Base-by-base conservation (phyloP, 1,140 invertebrate species). In the Aphaenogaster floridana region DNA sequence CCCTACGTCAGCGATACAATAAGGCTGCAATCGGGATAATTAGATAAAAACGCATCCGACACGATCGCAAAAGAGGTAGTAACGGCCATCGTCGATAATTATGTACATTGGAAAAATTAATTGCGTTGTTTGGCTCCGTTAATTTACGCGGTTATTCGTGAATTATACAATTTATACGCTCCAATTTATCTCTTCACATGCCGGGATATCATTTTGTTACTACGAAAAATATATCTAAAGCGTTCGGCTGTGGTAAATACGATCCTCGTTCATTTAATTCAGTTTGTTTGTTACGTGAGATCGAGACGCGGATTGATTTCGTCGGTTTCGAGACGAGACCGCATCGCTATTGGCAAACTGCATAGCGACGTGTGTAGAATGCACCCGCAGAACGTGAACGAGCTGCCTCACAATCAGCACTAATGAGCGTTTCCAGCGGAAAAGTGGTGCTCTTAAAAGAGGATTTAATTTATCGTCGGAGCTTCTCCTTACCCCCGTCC, bases 401-500 rank as follows among this genome's bases (percentile, higher is more conserved):
- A 89, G 54, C 76, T 69, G 39, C 66, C 34, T 45, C 36, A 71
- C 83, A 86, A 89, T 88, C 87, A 80, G 11, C 61, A 21, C 48
- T 64, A 77, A 86, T 88, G 57, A 89, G 69, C 87, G 63, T 89
- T 76, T 89, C 69, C 59, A 63, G 4, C 54, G 34, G 76, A 63
- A 80, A 76, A 69, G 45, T 48, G 48, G 59, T 66, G 52, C 83
- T 86, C 78, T 89, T 86, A 86, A 84, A 84, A 76, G 57, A 54
- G 74, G 39, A 89, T 89, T 86, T 64, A 89, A 89, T 88, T 85
- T 79, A 54, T 68, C 66, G 64, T 69, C 34, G 42, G 45, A 36
- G 28, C 69, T 76, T 21, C 50, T 69, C 48, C 63, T 69, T 68
- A 15, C 7, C n/a, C 34, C 28, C 0, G 8, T 48, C 1, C 48